phyloP scores from a whole-genome alignment of 1,140 invertebrate genomes.

The Neodiprion pinetum region DNA sequence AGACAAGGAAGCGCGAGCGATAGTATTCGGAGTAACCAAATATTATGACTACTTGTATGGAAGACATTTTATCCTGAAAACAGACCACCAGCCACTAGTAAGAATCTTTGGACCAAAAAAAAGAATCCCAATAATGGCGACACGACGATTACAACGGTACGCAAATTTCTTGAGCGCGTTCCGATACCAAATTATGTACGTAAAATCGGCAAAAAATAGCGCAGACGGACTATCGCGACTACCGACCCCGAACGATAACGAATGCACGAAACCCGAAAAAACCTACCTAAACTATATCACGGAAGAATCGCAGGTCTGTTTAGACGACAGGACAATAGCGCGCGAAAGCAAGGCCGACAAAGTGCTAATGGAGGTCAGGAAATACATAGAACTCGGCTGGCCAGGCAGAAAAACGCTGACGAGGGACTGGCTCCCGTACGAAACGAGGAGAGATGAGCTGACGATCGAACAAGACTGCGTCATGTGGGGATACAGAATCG shows the following conservation, averaged over 20 bases:
- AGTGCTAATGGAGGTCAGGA: too few species aligned
- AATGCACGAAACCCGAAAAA: neutral
- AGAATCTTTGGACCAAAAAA: conserved; percentile 52
- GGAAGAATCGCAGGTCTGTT: too few species aligned
- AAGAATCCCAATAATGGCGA: conserved; percentile 38
- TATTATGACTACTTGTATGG: conserved; percentile 60
- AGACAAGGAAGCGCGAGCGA: conserved; percentile 59
- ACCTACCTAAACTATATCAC: too few species aligned
- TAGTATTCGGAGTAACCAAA: conserved; percentile 58
- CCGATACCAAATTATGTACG: conserved; percentile 4
- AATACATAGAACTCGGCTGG: too few species aligned
- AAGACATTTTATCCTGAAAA: conserved; percentile 52
- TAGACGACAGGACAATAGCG: too few species aligned
- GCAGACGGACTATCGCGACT: conserved; percentile 10
- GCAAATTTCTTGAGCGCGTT: conserved; percentile 10
- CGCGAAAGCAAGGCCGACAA: too few species aligned
- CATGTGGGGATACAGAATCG: conserved; percentile 27
- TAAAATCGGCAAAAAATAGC: conserved; percentile 2
- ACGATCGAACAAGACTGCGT: conserved; percentile 20
- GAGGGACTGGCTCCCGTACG: conserved; percentile 10
- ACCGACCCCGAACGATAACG: neutral
- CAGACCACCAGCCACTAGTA: conserved; percentile 62
- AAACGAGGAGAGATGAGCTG: conserved; percentile 22
- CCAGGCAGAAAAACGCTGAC: conserved; percentile 1
- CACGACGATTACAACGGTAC: conserved; percentile 21